Conservation (phyloP, 2,797 vertebrate species). For the Ceryle rudis region DNA sequence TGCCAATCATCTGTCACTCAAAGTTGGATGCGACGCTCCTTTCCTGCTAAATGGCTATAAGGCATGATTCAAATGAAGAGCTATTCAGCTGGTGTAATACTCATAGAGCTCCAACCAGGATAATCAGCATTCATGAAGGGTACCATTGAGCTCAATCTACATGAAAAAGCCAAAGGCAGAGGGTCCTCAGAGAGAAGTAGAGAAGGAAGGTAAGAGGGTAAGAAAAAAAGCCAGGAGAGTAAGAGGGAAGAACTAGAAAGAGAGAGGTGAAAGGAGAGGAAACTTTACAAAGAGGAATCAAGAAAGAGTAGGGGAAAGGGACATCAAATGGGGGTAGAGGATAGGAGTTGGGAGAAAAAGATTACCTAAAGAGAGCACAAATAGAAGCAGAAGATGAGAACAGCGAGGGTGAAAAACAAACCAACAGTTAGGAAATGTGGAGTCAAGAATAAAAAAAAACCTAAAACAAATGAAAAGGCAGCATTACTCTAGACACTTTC, state of each 20-base stretch:
- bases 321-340: background rate
- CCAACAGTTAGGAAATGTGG: background rate
- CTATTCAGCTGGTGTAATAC: background rate
- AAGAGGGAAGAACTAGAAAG: slow-evolving; percentile 2
- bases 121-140: slow-evolving; percentile 51
- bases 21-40: background rate
- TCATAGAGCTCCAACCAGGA: background rate
- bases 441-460: background rate
- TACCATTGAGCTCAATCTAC: background rate
- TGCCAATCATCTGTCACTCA: slow-evolving; percentile 64
- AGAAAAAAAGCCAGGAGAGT: background rate
- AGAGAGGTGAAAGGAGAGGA: background rate
- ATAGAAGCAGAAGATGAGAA: background rate
- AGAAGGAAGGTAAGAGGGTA: background rate
- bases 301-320: background rate
- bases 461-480: background rate
- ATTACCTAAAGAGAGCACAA: background rate
- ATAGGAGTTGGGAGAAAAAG: background rate
- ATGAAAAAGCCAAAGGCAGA: slow-evolving; percentile 44
- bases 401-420: background rate
- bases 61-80: slow-evolving; percentile 39
- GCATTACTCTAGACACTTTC: background rate
- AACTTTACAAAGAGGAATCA: background rate
- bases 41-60: slow-evolving; percentile 44
- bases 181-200: background rate